Evolutionary conservation across 2,888 invertebrate species (phyloP).

Genomic region (Monoplex corrugatus): DNA sequence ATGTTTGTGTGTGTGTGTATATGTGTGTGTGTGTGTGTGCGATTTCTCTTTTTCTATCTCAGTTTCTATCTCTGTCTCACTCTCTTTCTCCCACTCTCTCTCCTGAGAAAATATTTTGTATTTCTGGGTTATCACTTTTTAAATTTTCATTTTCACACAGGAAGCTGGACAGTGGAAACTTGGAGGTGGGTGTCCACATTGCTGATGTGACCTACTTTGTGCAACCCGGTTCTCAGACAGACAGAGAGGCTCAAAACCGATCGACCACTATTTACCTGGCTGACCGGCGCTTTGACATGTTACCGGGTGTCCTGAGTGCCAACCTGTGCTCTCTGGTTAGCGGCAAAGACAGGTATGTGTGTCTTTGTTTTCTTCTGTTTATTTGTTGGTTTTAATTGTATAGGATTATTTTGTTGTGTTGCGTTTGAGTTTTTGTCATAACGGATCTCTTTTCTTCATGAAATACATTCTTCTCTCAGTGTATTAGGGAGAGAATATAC

Average conservation of each 20-base stretch:
- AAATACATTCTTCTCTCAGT: too few relatives aligned
- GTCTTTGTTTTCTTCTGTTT: too few relatives aligned
- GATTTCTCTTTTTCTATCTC: background rate
- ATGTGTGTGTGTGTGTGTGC: background rate
- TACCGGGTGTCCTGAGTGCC: slow-evolving; percentile 78
- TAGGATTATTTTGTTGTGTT: too few relatives aligned
- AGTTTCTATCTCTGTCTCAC: too few relatives aligned
- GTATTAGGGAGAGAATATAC: too few relatives aligned
- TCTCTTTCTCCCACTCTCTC: too few relatives aligned
- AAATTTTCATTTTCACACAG: slow-evolving; percentile 59
- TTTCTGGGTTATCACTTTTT: too few relatives aligned
- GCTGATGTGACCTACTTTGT: slow-evolving; percentile 76
- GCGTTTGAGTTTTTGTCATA: too few relatives aligned
- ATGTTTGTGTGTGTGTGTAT: background rate
- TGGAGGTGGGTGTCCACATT: slow-evolving; percentile 76
- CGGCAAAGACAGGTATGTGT: slow-evolving; percentile 75
- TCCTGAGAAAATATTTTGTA: background rate
- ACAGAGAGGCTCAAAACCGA: slow-evolving; percentile 68
- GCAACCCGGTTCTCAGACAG: slow-evolving; percentile 65
- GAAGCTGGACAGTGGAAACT: slow-evolving; percentile 70
- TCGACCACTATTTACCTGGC: slow-evolving; percentile 76
- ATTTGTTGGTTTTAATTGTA: too few relatives aligned
- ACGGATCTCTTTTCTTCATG: too few relatives aligned
- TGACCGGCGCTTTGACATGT: slow-evolving; percentile 80
- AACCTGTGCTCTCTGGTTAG: slow-evolving; percentile 79